Base-by-base conservation (phyloP, 2,797 vertebrate species). In the Pseudochromis fuscus region DNA sequence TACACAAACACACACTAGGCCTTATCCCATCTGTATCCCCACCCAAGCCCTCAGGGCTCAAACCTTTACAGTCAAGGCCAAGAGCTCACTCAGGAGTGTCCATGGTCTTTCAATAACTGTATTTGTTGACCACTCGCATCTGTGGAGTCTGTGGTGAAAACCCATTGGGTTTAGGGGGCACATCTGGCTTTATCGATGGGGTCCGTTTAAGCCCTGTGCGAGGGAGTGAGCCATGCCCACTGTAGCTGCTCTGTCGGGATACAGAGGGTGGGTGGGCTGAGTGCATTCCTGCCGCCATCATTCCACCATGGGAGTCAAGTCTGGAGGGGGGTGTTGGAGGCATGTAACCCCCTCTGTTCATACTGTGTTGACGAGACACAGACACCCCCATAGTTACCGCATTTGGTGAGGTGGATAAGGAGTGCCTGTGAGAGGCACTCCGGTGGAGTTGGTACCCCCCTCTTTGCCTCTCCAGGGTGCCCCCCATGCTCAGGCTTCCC, bases 91-190 rank as follows among this genome's bases (percentile, higher is more conserved):
- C 64, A 75, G 60, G 79, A 72, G 81, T 78, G 85, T 86, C 77
- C 61, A 62, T 75, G 82, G 88, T 86, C 61, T 64, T 87, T 93
- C 94, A 99, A 93, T 99, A 99, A 84, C 96, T 99, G 90, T 97
- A 99, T 91, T 99, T 99, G 91, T 98, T 98, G 84, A 97, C 95
- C 71, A 96, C 95, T 93, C 97, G 95, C 93, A 97, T 96, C 77
- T 98, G 95, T 18, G 96, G 92, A 59, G 96, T 96, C 84, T 98
- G 97, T 89, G 96, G 97, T 76, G 95, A 93, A 58, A 99, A 98
- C 15, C 96, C 92, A 75, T 93, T 97, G 80, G 98, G 97, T 95
- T 99, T 99, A 84, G 97, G 98, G 85, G 98, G 98, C 92, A 99
- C 96, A 0, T 99, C 97, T 0, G 98, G 98, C 93, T 98, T 99